Percentiles rank a stretch among this genome's conserved stretches.
Conservation (phyloP, 2,797 vertebrate genomes). For the Coccyzus lansbergi region DNA sequence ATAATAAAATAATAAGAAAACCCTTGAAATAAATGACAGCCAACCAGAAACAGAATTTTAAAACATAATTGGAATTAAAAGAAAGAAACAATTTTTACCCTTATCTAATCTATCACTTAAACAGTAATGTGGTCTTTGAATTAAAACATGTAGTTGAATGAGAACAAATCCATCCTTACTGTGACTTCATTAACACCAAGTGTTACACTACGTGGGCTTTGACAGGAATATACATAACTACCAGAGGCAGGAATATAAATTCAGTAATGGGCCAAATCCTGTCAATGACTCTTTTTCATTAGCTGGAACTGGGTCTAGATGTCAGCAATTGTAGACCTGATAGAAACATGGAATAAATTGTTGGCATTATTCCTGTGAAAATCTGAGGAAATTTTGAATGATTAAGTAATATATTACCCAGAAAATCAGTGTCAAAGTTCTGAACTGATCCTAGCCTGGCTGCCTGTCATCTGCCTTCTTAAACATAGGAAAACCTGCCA, state of each 20-base stretch:
- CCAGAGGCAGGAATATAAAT: constrained; percentile 20
- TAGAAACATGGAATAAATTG: not conserved
- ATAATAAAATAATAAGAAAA: not conserved
- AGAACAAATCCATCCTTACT: constrained; percentile 40
- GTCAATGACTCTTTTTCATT: constrained; percentile 9
- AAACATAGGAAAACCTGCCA: not conserved
- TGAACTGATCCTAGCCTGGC: not conserved
- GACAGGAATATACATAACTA: constrained; percentile 43
- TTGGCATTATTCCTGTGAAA: not conserved
- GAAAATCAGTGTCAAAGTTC: not conserved
- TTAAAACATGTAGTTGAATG: constrained; percentile 37
- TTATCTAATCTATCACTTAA: constrained; percentile 33
- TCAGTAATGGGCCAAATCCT: constrained; percentile 27
- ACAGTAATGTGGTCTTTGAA: constrained; percentile 20
- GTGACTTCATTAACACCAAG: constrained; percentile 31
- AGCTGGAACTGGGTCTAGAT: not conserved
- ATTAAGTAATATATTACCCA: not conserved
- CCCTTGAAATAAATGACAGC: not conserved
- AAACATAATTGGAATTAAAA: constrained; percentile 37
- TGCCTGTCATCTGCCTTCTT: not conserved
- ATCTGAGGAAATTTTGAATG: not conserved
- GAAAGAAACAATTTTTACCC: not conserved
- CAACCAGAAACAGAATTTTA: constrained; percentile 11
- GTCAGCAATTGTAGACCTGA: not conserved
- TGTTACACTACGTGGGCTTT: constrained; percentile 15